Base-by-base conservation (phyloP, 1,140 invertebrate genomes). In the Gonioctena quinquepunctata region DNA sequence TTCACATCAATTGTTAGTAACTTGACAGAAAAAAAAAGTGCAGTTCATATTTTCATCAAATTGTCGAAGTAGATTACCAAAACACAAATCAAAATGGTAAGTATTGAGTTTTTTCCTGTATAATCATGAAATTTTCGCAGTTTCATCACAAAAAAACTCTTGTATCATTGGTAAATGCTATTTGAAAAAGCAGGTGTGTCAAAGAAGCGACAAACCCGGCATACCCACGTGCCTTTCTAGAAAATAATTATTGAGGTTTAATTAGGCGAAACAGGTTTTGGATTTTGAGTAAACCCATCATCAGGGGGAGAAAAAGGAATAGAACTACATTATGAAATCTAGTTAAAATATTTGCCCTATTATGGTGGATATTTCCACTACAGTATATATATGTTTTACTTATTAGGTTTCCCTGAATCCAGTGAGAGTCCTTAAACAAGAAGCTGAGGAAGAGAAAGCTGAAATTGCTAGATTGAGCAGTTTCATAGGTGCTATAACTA, bases 401-500 rank as follows among this genome's bases (percentile, higher is more conserved):
- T 72, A 70, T 54, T 79, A 94, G 92, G 90, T 94, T 74, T 94
- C 94, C 54, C 85, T 99, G 74, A 97, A 98, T 86, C 96, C 97
- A 61, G 92, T 98, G 5, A 89, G 96, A 84, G 93, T 99, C 76
- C 88, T 99, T 70, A 98, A 95, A 84, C 88, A 92, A 87, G 95
- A 98, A 76, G 97, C 97, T 2, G 96, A 99, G 83, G 96, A 99
- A 86, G 98, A 99, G 82, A 98, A 97, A 80, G 94, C 94, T 25
- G 98, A 99, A 86, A 92, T 93, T 78, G 96, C 96, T 74, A 90
- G 96, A 62, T 85, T 99, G 84, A 99, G 96, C 42, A 96, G 95
- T 78, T 99, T 99, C 83, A 92, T 99, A 76, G 98, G 98, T 50
- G 98, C 97, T 21, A 99, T 98, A 81, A 96, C 97, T 3, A 97